Conservation (phyloP, 1,140 invertebrate genomes). For the Apis laboriosa region DNA sequence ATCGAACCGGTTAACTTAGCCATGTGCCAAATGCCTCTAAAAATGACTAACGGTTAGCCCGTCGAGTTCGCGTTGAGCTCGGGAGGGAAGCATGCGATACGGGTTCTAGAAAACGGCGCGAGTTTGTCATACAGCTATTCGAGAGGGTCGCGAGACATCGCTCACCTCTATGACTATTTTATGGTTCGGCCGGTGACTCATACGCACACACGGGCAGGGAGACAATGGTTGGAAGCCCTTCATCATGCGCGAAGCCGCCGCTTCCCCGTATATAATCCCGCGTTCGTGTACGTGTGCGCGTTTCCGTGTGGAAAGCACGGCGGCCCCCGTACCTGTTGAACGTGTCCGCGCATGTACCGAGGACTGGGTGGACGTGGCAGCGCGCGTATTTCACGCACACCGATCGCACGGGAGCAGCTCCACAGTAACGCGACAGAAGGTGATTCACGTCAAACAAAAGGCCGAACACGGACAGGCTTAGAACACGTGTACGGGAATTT, state of each 20-base stretch:
- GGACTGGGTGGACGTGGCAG: neutral
- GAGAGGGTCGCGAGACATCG: constrained; percentile 63
- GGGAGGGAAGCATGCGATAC: neutral
- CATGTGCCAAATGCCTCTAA: neutral
- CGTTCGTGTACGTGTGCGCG: constrained; percentile 47
- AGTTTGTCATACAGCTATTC: constrained; percentile 52
- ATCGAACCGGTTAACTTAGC: neutral
- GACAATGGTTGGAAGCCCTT: constrained; percentile 74
- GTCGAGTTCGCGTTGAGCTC: neutral
- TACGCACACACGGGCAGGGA: constrained; percentile 47
- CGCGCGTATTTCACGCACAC: constrained; percentile 51
- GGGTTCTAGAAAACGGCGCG: constrained; percentile 41
- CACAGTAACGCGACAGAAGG: constrained; percentile 43
- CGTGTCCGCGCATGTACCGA: constrained; percentile 37
- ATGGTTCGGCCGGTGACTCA: constrained; percentile 73
- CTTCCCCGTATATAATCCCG: constrained; percentile 18
- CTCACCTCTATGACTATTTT: constrained; percentile 73
- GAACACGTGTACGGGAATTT: constrained; percentile 70
- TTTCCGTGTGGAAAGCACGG: constrained; percentile 57
- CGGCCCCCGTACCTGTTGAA: constrained; percentile 66
- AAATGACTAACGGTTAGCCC: constrained; percentile 20
- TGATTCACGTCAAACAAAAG: constrained; percentile 77
- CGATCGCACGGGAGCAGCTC: constrained; percentile 28
- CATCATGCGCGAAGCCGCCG: constrained; percentile 62
- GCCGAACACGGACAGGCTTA: constrained; percentile 55